Conservation (phyloP, 2,888 invertebrate species). For the Ommatoiulus sabulosus region DNA sequence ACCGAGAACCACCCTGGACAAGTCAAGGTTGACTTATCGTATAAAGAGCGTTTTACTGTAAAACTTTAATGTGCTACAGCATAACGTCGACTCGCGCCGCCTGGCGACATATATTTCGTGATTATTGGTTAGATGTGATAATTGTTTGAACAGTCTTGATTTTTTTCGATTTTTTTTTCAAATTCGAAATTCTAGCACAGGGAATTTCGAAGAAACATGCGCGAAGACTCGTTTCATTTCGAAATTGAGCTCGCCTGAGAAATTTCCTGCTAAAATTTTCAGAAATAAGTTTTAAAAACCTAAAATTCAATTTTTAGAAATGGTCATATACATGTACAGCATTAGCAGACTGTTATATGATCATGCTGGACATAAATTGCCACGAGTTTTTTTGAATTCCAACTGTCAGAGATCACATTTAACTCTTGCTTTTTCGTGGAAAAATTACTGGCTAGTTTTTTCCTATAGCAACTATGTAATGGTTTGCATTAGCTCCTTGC, state of each 20-base stretch:
- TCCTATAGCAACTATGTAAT: not conserved
- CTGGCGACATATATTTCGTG: too few relatives aligned
- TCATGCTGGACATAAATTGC: not conserved
- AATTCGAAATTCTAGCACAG: too few relatives aligned
- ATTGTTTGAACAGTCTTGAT: too few relatives aligned
- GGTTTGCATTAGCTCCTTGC: not conserved
- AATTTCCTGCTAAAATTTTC: not conserved
- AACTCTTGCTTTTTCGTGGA: not conserved
- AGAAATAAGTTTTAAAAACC: not conserved
- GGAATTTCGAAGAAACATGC: not conserved
- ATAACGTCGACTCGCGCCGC: too few relatives aligned
- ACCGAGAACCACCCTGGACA: not conserved
- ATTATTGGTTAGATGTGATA: too few relatives aligned
- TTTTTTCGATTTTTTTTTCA: too few relatives aligned
- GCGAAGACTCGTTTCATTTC: not conserved
- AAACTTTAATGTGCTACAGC: too few relatives aligned
- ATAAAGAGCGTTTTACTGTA: not conserved
- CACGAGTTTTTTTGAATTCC: not conserved
- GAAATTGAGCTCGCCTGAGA: not conserved
- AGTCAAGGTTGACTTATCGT: not conserved
- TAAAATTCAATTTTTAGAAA: not conserved
- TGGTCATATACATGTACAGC: not conserved
- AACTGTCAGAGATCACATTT: not conserved
- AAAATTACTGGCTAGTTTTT: not conserved
- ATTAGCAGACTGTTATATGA: not conserved